Percentiles rank a stretch among this genome's conserved stretches.
Conservation (phyloP, 2,888 invertebrate genomes). For the Thyatira batis region DNA sequence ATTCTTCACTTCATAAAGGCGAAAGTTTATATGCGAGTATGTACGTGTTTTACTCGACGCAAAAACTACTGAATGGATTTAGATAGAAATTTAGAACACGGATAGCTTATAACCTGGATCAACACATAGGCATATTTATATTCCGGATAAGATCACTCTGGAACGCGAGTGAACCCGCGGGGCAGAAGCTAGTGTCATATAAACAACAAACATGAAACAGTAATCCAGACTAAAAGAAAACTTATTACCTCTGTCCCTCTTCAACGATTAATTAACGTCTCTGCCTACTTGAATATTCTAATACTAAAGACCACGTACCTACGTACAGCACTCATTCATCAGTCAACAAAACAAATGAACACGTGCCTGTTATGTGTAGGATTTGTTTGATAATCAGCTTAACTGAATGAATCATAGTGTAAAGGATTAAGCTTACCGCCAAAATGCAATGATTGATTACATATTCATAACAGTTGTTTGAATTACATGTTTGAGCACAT, state of each 20-base stretch:
- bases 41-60: too few relatives aligned
- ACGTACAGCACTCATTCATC: slow-evolving; percentile 11
- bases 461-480: not conserved
- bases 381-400: slow-evolving; percentile 24
- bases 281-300: slow-evolving; percentile 8
- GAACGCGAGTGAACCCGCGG: too few relatives aligned
- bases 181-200: too few relatives aligned
- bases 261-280: not conserved
- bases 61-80: too few relatives aligned
- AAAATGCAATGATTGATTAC: slow-evolving; percentile 26
- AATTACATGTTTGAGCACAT: slow-evolving; percentile 9
- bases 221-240: not conserved
- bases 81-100: too few relatives aligned
- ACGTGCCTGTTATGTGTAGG: slow-evolving; percentile 23
- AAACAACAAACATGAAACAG: not conserved
- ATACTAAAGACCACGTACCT: slow-evolving; percentile 4
- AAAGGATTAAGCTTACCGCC: slow-evolving; percentile 15
- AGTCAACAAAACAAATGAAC: slow-evolving; percentile 19
- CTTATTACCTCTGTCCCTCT: not conserved
- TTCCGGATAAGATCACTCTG: too few relatives aligned
- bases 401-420: slow-evolving; percentile 22
- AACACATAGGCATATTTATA: too few relatives aligned
- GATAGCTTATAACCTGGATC: too few relatives aligned
- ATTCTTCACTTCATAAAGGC: too few relatives aligned
- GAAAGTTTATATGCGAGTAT: too few relatives aligned